These are phyloP conservation scores for Gibbula magus DNA, from an alignment of 2,888 invertebrate species.

Conservation along the genomic window DNA sequence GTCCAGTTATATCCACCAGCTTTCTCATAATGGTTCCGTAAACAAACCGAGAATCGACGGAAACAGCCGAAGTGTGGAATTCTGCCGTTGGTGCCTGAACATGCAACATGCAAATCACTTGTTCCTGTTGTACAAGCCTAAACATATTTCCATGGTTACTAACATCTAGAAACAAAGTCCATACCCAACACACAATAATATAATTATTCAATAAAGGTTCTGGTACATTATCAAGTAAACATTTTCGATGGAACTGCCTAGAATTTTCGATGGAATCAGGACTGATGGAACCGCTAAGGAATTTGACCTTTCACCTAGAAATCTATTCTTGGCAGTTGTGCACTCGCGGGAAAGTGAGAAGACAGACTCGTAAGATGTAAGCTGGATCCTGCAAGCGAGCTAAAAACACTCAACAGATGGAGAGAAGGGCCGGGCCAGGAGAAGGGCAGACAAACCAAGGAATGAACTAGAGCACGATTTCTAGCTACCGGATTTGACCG, in stretches of 20 bases:
- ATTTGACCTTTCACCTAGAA: neutral
- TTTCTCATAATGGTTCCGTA: neutral
- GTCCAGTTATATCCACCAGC: neutral
- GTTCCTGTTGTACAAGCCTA: too few relatives aligned
- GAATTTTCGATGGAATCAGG: neutral
- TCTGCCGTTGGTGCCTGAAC: neutral
- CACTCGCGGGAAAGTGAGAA: slow-evolving; percentile 20
- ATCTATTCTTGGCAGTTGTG: slow-evolving; percentile 8
- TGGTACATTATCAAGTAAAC: neutral
- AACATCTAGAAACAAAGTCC: too few relatives aligned
- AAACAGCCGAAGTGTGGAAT: neutral
- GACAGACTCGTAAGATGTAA: neutral
- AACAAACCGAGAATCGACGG: neutral
- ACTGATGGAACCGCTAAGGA: neutral
- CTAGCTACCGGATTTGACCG: slow-evolving; percentile 8
- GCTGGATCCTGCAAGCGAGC: neutral
- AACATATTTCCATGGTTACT: too few relatives aligned
- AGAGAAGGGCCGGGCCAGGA: neutral
- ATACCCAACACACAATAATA: too few relatives aligned
- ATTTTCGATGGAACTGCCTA: neutral
- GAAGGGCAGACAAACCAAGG: neutral
- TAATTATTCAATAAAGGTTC: too few relatives aligned
- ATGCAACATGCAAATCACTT: too few relatives aligned
- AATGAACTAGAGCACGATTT: slow-evolving; percentile 1
- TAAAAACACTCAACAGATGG: neutral